A percentile compares a stretch with the other conserved stretches of the same genome.
Evolutionary conservation across 2,113 vertebrate genomes (phyloP).

Genomic region (Brachionichthys hirsutus): DNA sequence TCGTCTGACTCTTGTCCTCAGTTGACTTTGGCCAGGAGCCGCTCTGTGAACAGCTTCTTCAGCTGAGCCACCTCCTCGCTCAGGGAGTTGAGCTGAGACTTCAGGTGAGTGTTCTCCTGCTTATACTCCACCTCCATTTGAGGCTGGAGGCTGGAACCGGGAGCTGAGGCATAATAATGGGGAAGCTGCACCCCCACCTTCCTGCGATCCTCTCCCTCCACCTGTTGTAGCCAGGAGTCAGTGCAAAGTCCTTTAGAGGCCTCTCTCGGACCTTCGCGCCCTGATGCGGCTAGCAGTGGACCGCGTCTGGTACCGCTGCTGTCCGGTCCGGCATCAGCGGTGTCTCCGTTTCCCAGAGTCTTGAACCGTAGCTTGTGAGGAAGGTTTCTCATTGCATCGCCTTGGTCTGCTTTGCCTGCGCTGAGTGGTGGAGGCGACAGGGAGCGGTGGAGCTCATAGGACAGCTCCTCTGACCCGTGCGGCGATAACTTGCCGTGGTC

Average conservation of each 20-base stretch:
- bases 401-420: conserved; percentile 44
- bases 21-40: conserved; percentile 77
- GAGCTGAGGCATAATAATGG: conserved; percentile 21
- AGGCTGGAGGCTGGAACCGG: conserved; percentile 35
- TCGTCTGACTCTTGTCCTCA: conserved; percentile 32
- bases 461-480: conserved; percentile 63
- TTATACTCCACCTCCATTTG: conserved; percentile 54
- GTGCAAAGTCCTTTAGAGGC: conserved; percentile 28
- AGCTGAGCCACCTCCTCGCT: conserved; percentile 85
- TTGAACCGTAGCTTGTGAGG: conserved; percentile 87
- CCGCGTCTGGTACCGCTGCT: conserved; percentile 41
- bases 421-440: conserved; percentile 2
- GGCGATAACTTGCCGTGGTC: conserved; percentile 79
- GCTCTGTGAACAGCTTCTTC: conserved; percentile 84
- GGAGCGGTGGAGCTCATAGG: conserved; percentile 70
- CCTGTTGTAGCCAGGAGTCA: conserved; percentile 52
- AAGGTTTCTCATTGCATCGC: conserved; percentile 74
- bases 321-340: conserved; percentile 13
- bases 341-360: conserved; percentile 59
- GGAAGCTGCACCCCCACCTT: conserved; percentile 55
- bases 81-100: conserved; percentile 81
- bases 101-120: conserved; percentile 75
- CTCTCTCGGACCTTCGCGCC: conserved; percentile 42
- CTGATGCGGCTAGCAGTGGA: conserved; percentile 7
- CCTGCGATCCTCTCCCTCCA: conserved; percentile 35